phyloP scores from a whole-genome alignment of 1,140 invertebrate genomes.

The Lerema accius region DNA sequence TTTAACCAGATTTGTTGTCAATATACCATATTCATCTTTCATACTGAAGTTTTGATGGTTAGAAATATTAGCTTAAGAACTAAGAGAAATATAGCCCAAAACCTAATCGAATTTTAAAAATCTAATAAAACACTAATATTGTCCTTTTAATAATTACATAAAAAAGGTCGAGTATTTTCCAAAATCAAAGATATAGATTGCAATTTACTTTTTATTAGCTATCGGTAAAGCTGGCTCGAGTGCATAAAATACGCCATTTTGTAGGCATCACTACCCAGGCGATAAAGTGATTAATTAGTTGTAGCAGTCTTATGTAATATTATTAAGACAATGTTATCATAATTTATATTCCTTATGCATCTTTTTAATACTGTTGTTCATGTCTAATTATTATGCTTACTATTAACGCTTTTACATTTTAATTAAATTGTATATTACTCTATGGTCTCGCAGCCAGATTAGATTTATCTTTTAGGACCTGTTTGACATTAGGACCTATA shows the following conservation, averaged over 20 bases:
- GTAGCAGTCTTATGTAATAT: slow-evolving; percentile 45
- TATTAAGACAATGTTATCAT: slow-evolving; percentile 32
- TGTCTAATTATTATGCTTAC: slow-evolving; percentile 19
- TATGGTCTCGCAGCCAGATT: not conserved
- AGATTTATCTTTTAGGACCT: not conserved
- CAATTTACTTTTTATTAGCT: too few relatives aligned
- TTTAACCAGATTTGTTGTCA: not conserved
- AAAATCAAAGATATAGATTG: not conserved
- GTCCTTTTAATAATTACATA: too few relatives aligned
- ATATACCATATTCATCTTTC: too few relatives aligned
- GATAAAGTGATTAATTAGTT: slow-evolving; percentile 44
- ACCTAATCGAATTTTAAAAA: too few relatives aligned
- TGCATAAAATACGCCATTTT: too few relatives aligned
- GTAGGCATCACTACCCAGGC: not conserved
- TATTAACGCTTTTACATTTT: slow-evolving; percentile 23
- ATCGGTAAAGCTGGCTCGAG: too few relatives aligned
- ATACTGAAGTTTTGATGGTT: too few relatives aligned
- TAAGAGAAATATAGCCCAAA: too few relatives aligned
- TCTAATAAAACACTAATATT: too few relatives aligned
- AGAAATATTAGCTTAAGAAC: too few relatives aligned
- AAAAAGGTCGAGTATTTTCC: too few relatives aligned
- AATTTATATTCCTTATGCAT: slow-evolving; percentile 45
- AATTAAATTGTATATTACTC: not conserved
- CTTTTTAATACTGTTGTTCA: slow-evolving; percentile 31
- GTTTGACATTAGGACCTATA: not conserved